Percentiles rank a stretch among this genome's conserved stretches.
Evolutionary conservation across 1,140 invertebrate genomes (phyloP).

Genomic region (Drosophila nasuta): DNA sequence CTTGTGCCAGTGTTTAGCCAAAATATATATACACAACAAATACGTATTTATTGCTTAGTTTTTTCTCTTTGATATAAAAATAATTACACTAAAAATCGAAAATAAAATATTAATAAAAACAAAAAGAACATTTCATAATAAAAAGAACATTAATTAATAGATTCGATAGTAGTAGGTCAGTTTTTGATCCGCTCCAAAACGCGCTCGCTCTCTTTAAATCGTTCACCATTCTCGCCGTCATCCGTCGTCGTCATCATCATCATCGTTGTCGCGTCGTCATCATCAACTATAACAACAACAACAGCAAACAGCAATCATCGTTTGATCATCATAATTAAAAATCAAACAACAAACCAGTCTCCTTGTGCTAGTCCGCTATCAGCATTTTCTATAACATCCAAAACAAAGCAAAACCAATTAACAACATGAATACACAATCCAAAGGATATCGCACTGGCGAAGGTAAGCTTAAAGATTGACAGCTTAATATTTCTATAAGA

Average conservation of each 20-base stretch:
- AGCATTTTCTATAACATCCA: slow-evolving; percentile 61
- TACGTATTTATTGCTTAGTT: slow-evolving; percentile 83
- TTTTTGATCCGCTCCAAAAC: slow-evolving; percentile 30
- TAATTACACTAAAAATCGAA: slow-evolving; percentile 64
- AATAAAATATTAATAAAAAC: slow-evolving; percentile 23
- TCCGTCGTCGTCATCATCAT: slow-evolving; percentile 40
- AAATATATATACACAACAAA: slow-evolving; percentile 83
- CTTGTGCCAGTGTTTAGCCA: slow-evolving; percentile 83
- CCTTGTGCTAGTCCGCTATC: slow-evolving; percentile 68
- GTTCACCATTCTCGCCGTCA: slow-evolving; percentile 34
- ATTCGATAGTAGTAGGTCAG: slow-evolving; percentile 25
- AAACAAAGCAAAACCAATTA: slow-evolving; percentile 46
- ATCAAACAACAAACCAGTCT: slow-evolving; percentile 59
- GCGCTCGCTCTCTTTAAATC: slow-evolving; percentile 35
- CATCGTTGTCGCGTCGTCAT: slow-evolving; percentile 51
- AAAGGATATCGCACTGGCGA: slow-evolving; percentile 82
- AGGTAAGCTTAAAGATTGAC: slow-evolving; percentile 53
- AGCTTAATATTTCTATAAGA: too few species aligned
- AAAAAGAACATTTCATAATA: neutral
- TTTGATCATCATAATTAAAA: slow-evolving; percentile 35
- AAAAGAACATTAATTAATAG: slow-evolving; percentile 34
- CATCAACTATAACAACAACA: slow-evolving; percentile 1
- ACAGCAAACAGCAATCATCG: slow-evolving; percentile 22
- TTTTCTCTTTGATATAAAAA: slow-evolving; percentile 78
- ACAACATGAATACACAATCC: slow-evolving; percentile 82